These are phyloP conservation scores for Danaus chrysippus DNA, from an alignment of 2,888 invertebrate genomes.

Conservation along the genomic window DNA sequence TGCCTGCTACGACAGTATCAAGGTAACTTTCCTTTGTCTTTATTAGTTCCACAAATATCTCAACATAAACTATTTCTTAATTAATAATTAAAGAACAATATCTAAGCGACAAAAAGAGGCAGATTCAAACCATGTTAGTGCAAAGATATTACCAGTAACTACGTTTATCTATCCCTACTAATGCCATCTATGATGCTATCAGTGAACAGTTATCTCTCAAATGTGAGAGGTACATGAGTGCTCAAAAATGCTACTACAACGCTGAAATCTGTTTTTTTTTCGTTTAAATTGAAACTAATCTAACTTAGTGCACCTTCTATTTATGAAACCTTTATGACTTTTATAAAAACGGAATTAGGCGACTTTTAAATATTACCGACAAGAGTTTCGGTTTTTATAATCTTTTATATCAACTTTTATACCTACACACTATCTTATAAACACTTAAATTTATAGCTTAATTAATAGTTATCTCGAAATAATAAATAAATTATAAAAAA, in stretches of 20 bases:
- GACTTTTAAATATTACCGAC: neutral
- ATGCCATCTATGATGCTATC: slow-evolving; percentile 2
- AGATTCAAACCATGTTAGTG: neutral
- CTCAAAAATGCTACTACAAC: no score
- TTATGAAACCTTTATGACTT: neutral
- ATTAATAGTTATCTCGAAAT: no score
- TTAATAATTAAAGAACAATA: neutral
- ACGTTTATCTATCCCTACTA: neutral
- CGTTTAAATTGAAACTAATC: slow-evolving; percentile 7
- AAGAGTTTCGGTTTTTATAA: no score
- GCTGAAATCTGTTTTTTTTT: slow-evolving; percentile 73
- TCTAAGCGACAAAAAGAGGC: neutral
- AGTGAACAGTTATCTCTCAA: neutral
- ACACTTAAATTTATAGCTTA: no score
- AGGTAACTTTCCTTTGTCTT: slow-evolving; percentile 84
- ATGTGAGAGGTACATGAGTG: neutral
- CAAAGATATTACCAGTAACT: neutral
- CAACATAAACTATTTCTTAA: neutral
- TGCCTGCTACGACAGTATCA: slow-evolving; percentile 99
- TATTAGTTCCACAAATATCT: neutral
- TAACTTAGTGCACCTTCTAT: slow-evolving; percentile 7
- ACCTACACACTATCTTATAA: no score
- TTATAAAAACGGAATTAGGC: slow-evolving; percentile 2
- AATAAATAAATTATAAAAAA: no score
- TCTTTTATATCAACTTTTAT: no score